Evolutionary conservation across 1,140 invertebrate species (phyloP), one percentile per base, ranked within the genome.

Genomic region (Homalodisca vitripennis): DNA sequence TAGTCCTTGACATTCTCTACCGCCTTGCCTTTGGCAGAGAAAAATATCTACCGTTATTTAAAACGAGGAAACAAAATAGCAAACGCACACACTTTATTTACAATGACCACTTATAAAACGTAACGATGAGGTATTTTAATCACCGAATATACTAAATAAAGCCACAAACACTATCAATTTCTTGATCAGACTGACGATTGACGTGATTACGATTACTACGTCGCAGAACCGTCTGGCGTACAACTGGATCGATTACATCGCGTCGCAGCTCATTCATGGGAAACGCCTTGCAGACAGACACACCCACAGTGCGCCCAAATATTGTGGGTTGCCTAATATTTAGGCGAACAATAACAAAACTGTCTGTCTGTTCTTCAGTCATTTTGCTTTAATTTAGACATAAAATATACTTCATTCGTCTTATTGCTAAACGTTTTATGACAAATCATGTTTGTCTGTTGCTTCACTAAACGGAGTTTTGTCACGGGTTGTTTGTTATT

Each of bases 1-100:
- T 31, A 67, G 66, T 70, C 70, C 70, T 71, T 71, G 70, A 71
- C 70, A 71, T 71, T 71, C 70, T 65, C 30, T 14, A 65, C 32
- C 27, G 47, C 48, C 41, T 65, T 20, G 48, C n/a, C 48, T 51
- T 51, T 51, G 48, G n/a, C 6, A 10, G n/a, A 41, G 34, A 41
- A 41, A 41, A 41, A 51, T 10, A 51, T 51, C n/a, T 20, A 51
- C 3, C 3, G 3, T 51, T 51, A 51, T 22, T 20, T 20, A 3
- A 20, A 14, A 51, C 48, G 48, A 51, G 14, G 48, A 10, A n/a
- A 20, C 14, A 17, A 6, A n/a, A 51, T 12, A n/a, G 3, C 3
- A 51, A 51, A 10, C 22, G n/a, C n/a, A 20, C 3, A 51, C 48
- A 51, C n/a, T 14, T 20, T 12, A 3, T 51, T 10, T 20, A 20